Conservation (phyloP, 2,888 invertebrate genomes). For the Leptopilina syphax region DNA sequence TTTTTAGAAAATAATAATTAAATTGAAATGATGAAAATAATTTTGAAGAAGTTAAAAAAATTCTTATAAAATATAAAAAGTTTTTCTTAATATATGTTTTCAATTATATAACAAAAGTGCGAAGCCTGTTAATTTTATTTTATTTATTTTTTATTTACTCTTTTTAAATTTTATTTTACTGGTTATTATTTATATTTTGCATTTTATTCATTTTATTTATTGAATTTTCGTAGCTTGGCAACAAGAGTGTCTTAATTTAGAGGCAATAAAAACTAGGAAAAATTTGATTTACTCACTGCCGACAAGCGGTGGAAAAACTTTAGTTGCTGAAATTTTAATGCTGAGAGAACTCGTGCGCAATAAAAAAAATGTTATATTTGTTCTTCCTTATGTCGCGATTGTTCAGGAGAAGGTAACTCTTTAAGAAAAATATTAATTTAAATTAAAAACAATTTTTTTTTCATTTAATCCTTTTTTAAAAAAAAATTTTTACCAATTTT, state of each 20-base stretch:
- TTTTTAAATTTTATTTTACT: no score
- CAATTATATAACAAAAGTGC: no score
- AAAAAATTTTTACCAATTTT: no score
- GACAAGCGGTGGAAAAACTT: conserved; percentile 97
- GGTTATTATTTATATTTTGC: background rate
- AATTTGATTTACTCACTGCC: conserved; percentile 96
- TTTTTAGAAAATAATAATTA: no score
- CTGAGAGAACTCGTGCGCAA: conserved; percentile 89
- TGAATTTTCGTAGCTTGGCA: conserved; percentile 88
- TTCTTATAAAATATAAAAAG: no score
- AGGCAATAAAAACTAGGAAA: conserved; percentile 83
- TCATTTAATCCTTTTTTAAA: no score
- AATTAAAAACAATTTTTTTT: no score
- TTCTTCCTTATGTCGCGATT: conserved; percentile 96
- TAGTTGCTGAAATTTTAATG: conserved; percentile 97
- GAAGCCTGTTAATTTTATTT: no score
- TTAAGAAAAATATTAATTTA: background rate
- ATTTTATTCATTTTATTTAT: background rate
- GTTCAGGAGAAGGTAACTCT: conserved; percentile 94
- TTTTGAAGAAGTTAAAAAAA: no score
- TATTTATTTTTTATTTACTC: no score
- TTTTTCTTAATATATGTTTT: no score
- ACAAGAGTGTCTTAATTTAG: conserved; percentile 90
- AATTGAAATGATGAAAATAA: no score
- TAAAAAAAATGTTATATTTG: conserved; percentile 90